Evolutionary conservation across 2,888 invertebrate genomes (phyloP).

Genomic region (Tyria jacobaeae): DNA sequence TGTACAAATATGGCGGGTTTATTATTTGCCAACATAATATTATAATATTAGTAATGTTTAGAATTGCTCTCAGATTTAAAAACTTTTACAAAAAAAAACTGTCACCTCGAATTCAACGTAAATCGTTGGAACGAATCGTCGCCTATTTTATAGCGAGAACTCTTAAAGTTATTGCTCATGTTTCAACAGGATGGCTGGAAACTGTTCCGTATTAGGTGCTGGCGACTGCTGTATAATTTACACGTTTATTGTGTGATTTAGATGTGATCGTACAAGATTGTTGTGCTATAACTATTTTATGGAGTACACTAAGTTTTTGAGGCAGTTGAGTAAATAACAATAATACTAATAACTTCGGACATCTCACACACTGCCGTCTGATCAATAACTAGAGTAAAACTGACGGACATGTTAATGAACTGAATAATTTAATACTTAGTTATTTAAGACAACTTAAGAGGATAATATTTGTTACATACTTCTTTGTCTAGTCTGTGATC

Average conservation of each 20-base stretch:
- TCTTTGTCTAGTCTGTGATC: no score
- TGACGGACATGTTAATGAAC: no score
- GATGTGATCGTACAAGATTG: slow-evolving; percentile 30
- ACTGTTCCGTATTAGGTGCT: slow-evolving; percentile 52
- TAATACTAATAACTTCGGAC: no score
- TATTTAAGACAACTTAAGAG: no score
- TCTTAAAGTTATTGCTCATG: slow-evolving; percentile 62
- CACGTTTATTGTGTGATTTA: slow-evolving; percentile 44
- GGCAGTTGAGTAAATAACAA: slow-evolving; percentile 12
- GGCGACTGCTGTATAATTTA: slow-evolving; percentile 43
- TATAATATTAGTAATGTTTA: no score
- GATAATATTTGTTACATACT: no score
- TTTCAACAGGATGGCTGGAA: slow-evolving; percentile 48
- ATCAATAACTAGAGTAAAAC: no score
- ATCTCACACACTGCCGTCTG: no score
- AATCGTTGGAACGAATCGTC: slow-evolving; percentile 52
- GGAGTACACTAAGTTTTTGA: slow-evolving; percentile 2
- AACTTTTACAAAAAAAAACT: neutral
- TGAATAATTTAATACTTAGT: no score
- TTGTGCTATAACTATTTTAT: slow-evolving; percentile 16
- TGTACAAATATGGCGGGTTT: no score
- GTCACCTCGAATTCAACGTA: slow-evolving; percentile 29
- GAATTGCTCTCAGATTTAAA: neutral
- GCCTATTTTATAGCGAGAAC: slow-evolving; percentile 60
- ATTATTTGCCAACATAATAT: no score